phyloP scores from a whole-genome alignment of 2,888 invertebrate genomes.

The Trilocha varians region DNA sequence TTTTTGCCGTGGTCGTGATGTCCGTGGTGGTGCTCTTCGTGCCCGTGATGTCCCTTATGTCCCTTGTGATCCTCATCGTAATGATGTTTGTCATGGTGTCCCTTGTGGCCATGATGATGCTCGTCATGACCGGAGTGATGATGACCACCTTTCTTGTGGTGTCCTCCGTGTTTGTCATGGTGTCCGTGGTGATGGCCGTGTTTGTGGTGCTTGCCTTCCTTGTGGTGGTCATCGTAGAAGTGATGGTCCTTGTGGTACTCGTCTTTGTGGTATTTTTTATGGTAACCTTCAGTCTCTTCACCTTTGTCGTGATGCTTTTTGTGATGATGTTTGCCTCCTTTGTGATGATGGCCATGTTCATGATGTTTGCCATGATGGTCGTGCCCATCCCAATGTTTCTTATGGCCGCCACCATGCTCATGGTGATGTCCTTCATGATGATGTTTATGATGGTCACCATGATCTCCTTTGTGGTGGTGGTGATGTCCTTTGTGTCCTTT shows the following conservation, averaged over 20 bases:
- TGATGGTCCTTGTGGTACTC: slow-evolving; percentile 90
- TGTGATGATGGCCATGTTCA: slow-evolving; percentile 83
- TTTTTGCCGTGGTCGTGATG: slow-evolving; percentile 86
- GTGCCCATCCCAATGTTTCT: slow-evolving; percentile 83
- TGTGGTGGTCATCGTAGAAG: slow-evolving; percentile 90
- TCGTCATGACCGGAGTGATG: slow-evolving; percentile 85
- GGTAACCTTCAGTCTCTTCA: slow-evolving; percentile 86
- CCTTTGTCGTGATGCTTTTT: slow-evolving; percentile 90
- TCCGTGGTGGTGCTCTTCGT: slow-evolving; percentile 82
- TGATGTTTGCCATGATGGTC: slow-evolving; percentile 84
- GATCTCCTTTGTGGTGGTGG: slow-evolving; percentile 84
- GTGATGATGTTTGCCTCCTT: slow-evolving; percentile 84
- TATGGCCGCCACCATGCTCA: slow-evolving; percentile 85
- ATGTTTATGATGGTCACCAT: slow-evolving; percentile 83
- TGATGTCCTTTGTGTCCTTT: slow-evolving; percentile 85
- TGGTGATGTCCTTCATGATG: slow-evolving; percentile 83
- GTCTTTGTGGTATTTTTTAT: slow-evolving; percentile 89
- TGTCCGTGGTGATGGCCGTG: slow-evolving; percentile 85
- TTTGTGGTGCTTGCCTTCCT: slow-evolving; percentile 87
- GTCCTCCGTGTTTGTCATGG: slow-evolving; percentile 83
- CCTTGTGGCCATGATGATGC: slow-evolving; percentile 84
- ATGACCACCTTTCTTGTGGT: slow-evolving; percentile 86
- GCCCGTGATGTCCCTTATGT: slow-evolving; percentile 83
- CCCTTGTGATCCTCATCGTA: slow-evolving; percentile 87
- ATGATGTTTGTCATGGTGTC: slow-evolving; percentile 87